phyloP scores from a whole-genome alignment of 1,140 invertebrate species.

The Drosophila auraria region DNA sequence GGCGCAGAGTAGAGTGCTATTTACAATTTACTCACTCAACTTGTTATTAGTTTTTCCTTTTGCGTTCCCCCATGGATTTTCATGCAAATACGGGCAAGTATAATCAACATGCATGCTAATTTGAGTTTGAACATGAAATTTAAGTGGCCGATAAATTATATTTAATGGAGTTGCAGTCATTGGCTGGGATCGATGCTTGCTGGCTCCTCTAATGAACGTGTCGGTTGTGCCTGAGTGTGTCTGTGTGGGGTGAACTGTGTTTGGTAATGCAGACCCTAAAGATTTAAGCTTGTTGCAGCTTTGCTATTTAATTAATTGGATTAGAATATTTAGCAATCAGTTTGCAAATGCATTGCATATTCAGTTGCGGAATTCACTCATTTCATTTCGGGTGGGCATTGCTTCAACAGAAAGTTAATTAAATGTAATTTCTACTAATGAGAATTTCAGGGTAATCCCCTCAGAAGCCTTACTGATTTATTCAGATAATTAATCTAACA shows the following conservation, averaged over 20 bases:
- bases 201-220: not conserved
- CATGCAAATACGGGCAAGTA: conserved; percentile 41
- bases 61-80: conserved; percentile 25
- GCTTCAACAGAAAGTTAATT: not conserved
- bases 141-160: conserved; percentile 63
- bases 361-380: not conserved
- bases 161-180: conserved; percentile 44
- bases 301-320: conserved; percentile 6
- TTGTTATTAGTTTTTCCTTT: conserved; percentile 52
- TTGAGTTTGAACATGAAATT: conserved; percentile 61
- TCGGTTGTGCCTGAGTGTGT: not conserved
- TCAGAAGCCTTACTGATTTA: too few species aligned
- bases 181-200: conserved; percentile 15
- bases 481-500: not conserved
- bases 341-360: not conserved
- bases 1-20: conserved; percentile 26
- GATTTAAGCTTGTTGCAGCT: conserved; percentile 3
- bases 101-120: conserved; percentile 60
- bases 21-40: conserved; percentile 57
- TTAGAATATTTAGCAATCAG: conserved; percentile 1
- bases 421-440: too few species aligned
- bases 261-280: not conserved
- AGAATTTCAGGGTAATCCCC: not conserved
- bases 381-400: not conserved
- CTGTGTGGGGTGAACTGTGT: not conserved